Conservation (phyloP, 2,888 invertebrate species). For the Piscicola geometra region DNA sequence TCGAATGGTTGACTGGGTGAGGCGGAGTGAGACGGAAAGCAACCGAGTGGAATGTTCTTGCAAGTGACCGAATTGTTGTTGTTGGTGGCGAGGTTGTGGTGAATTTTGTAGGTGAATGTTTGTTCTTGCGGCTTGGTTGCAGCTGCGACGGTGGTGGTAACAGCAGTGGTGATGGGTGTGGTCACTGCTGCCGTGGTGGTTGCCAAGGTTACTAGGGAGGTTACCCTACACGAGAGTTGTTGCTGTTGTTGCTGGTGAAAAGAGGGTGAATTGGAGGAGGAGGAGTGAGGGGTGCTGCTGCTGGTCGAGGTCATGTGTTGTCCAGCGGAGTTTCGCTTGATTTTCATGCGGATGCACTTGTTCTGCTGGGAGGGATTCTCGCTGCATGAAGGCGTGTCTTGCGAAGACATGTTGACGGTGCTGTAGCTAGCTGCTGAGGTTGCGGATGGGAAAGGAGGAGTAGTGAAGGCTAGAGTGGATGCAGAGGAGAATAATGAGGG, state of each 20-base stretch:
- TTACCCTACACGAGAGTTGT: neutral
- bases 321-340: conserved; percentile 35
- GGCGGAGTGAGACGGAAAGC: conserved; percentile 4
- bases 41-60: conserved; percentile 26
- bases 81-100: neutral
- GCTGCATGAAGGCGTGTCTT: neutral
- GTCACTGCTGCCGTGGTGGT: conserved; percentile 5
- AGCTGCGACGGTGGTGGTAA: neutral
- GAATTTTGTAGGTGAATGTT: conserved; percentile 28
- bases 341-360: conserved; percentile 38
- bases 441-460: neutral
- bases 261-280: conserved; percentile 8
- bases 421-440: conserved; percentile 23
- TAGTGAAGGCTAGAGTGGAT: neutral
- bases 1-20: neutral
- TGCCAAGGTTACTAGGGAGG: conserved; percentile 2
- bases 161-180: neutral
- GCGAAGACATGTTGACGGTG: conserved; percentile 18
- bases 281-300: neutral
- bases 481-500: neutral
- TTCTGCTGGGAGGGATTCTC: conserved; percentile 25
- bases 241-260: neutral
- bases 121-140: conserved; percentile 3
- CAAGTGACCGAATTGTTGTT: conserved; percentile 22
- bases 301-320: conserved; percentile 1